Conservation (phyloP, 2,888 invertebrate genomes). For the Clusia tigrina region DNA sequence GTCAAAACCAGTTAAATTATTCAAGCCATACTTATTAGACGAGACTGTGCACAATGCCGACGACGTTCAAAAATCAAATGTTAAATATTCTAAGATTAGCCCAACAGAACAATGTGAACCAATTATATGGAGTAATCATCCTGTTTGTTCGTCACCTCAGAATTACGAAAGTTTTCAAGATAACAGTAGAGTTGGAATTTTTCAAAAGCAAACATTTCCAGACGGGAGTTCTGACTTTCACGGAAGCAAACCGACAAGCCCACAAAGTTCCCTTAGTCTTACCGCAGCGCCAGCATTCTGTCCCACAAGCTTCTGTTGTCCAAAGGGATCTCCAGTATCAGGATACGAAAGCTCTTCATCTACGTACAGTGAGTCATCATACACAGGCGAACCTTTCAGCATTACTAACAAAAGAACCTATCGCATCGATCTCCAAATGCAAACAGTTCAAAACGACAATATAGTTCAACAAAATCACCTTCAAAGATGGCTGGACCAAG, state of each 20-base stretch:
- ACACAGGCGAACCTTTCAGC: constrained; percentile 39
- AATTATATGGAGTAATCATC: constrained; percentile 61
- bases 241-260: constrained; percentile 31
- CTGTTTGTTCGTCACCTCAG: constrained; percentile 40
- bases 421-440: constrained; percentile 68
- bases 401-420: constrained; percentile 51
- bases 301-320: constrained; percentile 63
- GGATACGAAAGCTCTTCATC: constrained; percentile 65
- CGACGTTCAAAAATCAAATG: constrained; percentile 12
- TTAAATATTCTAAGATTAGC: constrained; percentile 1
- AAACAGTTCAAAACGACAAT: constrained; percentile 68
- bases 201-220: constrained; percentile 56
- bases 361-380: constrained; percentile 60
- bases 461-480: constrained; percentile 64
- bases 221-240: constrained; percentile 56
- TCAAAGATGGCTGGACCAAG: constrained; percentile 69
- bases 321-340: constrained; percentile 62
- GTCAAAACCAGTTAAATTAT: constrained; percentile 73
- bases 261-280: constrained; percentile 48
- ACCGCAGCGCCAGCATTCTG: constrained; percentile 49
- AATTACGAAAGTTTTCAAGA: constrained; percentile 32
- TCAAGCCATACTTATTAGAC: constrained; percentile 79
- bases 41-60: constrained; percentile 53
- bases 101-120: constrained; percentile 51
- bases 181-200: constrained; percentile 40